Conservation (phyloP, 1,140 invertebrate species). For the Agrypnia vestita region DNA sequence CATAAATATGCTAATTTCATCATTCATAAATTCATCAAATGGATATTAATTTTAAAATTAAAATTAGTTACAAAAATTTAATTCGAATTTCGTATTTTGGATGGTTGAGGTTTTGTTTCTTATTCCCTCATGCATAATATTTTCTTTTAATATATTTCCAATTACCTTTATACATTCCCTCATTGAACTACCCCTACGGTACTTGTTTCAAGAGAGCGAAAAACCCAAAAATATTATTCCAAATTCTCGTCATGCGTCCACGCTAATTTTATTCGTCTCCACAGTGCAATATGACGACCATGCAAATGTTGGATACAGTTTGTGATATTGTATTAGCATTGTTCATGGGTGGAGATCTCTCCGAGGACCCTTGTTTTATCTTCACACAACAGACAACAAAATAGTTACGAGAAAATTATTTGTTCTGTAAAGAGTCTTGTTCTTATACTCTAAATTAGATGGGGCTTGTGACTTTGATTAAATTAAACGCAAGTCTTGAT, state of each 20-base stretch:
- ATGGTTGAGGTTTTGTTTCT: not conserved
- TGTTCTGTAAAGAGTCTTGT: no score
- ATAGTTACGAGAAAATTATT: no score
- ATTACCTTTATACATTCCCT: constrained; percentile 3
- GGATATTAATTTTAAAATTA: no score
- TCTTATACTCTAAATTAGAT: no score
- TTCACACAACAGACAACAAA: no score
- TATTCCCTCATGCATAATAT: not conserved
- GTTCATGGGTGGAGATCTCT: not conserved
- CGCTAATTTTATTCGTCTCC: constrained; percentile 43
- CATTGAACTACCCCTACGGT: constrained; percentile 16
- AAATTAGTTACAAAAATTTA: not conserved
- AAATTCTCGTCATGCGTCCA: constrained; percentile 34
- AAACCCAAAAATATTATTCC: constrained; percentile 45
- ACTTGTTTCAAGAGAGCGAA: constrained; percentile 34
- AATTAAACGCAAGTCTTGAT: no score
- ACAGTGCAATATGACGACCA: constrained; percentile 29
- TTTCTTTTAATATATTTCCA: not conserved
- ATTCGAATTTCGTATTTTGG: not conserved
- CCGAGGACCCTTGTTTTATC: no score
- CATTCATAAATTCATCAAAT: no score
- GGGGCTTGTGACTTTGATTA: no score
- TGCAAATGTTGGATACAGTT: constrained; percentile 19
- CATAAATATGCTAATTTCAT: no score
- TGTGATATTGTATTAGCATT: constrained; percentile 1